Percentiles rank a stretch among this genome's conserved stretches.
These are phyloP conservation scores for Musca domestica DNA, from an alignment of 1,140 invertebrate species.

Conservation along the genomic window DNA sequence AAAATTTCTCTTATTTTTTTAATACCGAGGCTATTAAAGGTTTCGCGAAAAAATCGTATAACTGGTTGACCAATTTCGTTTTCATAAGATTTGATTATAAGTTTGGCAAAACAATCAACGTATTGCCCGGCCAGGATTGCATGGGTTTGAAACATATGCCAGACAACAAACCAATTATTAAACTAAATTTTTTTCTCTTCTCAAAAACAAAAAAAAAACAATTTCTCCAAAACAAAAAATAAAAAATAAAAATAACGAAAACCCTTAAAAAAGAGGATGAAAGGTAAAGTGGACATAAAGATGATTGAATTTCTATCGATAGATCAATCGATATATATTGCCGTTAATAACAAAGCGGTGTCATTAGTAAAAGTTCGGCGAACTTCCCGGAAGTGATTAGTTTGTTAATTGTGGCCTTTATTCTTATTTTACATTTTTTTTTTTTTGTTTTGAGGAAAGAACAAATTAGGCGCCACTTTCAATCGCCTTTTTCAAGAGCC, in stretches of 20 bases:
- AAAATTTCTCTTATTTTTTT: too few species aligned
- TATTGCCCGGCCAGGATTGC: too few species aligned
- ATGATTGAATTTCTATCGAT: slow-evolving; percentile 10
- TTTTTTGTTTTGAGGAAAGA: too few species aligned
- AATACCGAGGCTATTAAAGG: too few species aligned
- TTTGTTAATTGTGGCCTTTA: too few species aligned
- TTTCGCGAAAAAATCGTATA: background rate
- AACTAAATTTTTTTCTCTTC: slow-evolving; percentile 20
- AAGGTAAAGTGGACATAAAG: background rate
- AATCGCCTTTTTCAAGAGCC: too few species aligned
- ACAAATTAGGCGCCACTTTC: slow-evolving; percentile 31
- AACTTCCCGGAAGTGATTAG: background rate
- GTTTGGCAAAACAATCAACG: too few species aligned
- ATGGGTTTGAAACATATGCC: slow-evolving; percentile 14
- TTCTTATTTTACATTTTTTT: too few species aligned
- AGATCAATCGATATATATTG: slow-evolving; percentile 12
- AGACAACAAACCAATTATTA: slow-evolving; percentile 27
- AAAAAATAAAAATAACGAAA: background rate
- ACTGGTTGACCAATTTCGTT: slow-evolving; percentile 10
- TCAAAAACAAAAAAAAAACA: slow-evolving; percentile 3
- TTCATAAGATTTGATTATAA: too few species aligned
- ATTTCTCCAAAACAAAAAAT: background rate
- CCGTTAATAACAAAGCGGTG: slow-evolving; percentile 8
- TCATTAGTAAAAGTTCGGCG: background rate
- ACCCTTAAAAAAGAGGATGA: background rate